phyloP scores from a whole-genome alignment of 2,113 vertebrate species.

The Labeo catla region DNA sequence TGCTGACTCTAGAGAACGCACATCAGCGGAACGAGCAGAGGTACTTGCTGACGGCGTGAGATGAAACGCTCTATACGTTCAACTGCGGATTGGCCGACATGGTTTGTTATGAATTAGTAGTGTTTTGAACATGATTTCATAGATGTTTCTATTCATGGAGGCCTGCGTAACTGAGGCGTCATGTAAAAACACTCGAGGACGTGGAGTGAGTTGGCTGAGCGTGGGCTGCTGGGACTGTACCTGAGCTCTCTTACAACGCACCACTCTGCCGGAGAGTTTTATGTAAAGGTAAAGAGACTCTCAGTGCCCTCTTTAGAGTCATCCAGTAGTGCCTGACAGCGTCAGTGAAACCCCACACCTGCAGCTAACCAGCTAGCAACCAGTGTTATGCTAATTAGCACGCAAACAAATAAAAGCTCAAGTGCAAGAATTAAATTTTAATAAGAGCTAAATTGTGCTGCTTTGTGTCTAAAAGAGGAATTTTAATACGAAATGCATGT shows the following conservation, averaged over 20 bases:
- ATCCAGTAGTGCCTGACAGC: constrained; percentile 45
- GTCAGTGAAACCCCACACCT: constrained; percentile 51
- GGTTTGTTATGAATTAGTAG: constrained; percentile 5
- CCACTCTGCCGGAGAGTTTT: constrained; percentile 50
- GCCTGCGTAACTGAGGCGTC: constrained; percentile 2
- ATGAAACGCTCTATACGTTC: neutral
- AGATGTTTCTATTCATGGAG: constrained; percentile 8
- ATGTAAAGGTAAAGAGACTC: constrained; percentile 57
- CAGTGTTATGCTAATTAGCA: constrained; percentile 41
- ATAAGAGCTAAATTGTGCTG: constrained; percentile 37
- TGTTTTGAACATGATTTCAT: constrained; percentile 15
- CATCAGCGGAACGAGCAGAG: constrained; percentile 73
- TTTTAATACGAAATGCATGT: constrained; percentile 49
- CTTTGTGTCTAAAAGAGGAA: constrained; percentile 33
- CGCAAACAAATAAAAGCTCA: constrained; percentile 32
- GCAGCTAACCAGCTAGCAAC: constrained; percentile 40
- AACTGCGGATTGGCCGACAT: neutral
- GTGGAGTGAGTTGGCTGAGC: constrained; percentile 8
- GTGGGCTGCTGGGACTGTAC: constrained; percentile 29
- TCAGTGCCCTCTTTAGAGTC: constrained; percentile 42
- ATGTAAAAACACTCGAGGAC: constrained; percentile 26
- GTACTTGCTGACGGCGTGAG: constrained; percentile 76
- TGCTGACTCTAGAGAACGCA: constrained; percentile 63
- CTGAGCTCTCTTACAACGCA: constrained; percentile 46
- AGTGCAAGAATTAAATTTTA: constrained; percentile 22